phyloP scores from a whole-genome alignment of 2,888 invertebrate species.

The Corbicula japonica region DNA sequence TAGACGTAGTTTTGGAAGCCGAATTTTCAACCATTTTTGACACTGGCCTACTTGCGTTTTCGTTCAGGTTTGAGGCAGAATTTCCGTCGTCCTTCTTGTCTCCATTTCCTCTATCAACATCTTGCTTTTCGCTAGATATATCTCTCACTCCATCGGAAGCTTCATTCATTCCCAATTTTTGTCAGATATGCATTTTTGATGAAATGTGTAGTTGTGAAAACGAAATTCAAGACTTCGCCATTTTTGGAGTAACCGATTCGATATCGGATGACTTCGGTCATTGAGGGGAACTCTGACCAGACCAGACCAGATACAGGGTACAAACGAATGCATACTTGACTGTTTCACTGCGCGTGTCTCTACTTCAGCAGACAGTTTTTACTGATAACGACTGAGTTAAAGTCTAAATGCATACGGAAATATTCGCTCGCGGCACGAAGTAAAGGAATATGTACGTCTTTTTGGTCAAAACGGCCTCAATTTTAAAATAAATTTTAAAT shows the following conservation, averaged over 20 bases:
- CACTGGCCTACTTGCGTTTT: slow-evolving; percentile 75
- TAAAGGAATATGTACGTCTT: too few species aligned
- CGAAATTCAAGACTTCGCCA: slow-evolving; percentile 25
- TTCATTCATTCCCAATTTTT: slow-evolving; percentile 76
- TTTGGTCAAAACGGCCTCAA: too few species aligned
- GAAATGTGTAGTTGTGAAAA: too few species aligned
- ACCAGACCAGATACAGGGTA: too few species aligned
- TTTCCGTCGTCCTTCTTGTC: slow-evolving; percentile 58
- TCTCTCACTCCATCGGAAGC: slow-evolving; percentile 74
- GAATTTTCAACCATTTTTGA: slow-evolving; percentile 65
- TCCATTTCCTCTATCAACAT: slow-evolving; percentile 60
- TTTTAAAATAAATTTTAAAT: too few species aligned
- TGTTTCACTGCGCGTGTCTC: too few species aligned
- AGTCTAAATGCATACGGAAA: too few species aligned
- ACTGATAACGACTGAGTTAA: too few species aligned
- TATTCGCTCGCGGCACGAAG: too few species aligned
- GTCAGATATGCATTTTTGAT: slow-evolving; percentile 42
- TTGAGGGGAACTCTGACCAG: too few species aligned
- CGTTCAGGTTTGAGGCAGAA: slow-evolving; percentile 73
- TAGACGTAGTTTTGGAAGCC: slow-evolving; percentile 41
- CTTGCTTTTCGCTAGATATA: slow-evolving; percentile 73
- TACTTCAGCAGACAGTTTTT: too few species aligned
- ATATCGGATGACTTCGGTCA: slow-evolving; percentile 8
- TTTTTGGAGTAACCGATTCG: slow-evolving; percentile 29
- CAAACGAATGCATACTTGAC: too few species aligned